These are phyloP conservation scores for Ceyx melanurus DNA, from an alignment of 2,113 vertebrate species.

Conservation along the genomic window DNA sequence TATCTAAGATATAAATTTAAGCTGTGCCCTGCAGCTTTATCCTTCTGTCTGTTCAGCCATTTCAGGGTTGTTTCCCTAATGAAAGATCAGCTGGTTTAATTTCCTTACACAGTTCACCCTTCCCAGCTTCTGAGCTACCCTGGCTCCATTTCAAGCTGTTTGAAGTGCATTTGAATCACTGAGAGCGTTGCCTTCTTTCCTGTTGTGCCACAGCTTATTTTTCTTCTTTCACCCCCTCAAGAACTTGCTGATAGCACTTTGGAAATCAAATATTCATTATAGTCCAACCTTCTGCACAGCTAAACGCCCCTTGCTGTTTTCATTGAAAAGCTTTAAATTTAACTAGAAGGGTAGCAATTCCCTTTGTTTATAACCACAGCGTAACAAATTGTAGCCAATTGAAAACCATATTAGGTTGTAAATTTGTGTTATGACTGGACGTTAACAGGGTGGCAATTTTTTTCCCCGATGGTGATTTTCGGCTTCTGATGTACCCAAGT, in stretches of 20 bases:
- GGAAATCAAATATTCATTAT: constrained; percentile 48
- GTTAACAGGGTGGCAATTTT: neutral
- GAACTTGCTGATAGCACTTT: constrained; percentile 38
- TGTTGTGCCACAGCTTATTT: constrained; percentile 28
- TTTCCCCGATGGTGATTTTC: neutral
- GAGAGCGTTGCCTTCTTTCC: constrained; percentile 7
- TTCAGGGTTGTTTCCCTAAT: neutral
- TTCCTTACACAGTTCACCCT: neutral
- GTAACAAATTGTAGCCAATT: constrained; percentile 50
- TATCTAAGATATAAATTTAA: neutral
- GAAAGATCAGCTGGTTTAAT: constrained; percentile 32
- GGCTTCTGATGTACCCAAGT: constrained; percentile 21
- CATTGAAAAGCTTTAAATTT: constrained; percentile 52
- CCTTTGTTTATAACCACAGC: constrained; percentile 21
- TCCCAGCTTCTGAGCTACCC: neutral
- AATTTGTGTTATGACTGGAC: constrained; percentile 52
- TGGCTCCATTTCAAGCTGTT: neutral
- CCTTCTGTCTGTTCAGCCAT: constrained; percentile 1
- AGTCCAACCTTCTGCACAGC: constrained; percentile 20
- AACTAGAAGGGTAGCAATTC: constrained; percentile 20
- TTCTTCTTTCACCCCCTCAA: constrained; percentile 5
- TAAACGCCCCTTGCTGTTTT: constrained; percentile 51
- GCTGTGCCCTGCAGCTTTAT: constrained; percentile 7
- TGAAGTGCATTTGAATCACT: neutral
- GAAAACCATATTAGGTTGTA: constrained; percentile 46